Percentiles rank a stretch among this genome's conserved stretches.
Evolutionary conservation across 2,888 invertebrate species (phyloP).

Genomic region (Cybosia mesomella): DNA sequence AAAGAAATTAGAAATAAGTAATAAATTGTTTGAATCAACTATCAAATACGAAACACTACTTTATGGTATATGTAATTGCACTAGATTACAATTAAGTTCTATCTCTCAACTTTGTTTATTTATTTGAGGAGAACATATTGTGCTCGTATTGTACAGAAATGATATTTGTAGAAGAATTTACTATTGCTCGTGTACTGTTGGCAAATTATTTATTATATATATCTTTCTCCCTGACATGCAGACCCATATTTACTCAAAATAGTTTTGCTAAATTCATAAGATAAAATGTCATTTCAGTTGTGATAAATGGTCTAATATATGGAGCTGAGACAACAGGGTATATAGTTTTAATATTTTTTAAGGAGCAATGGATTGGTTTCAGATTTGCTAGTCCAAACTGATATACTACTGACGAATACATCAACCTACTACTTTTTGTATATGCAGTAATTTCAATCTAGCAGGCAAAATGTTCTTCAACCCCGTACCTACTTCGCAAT

Average conservation of each 20-base stretch:
- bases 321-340: background rate
- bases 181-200: constrained; percentile 8
- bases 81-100: background rate
- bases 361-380: background rate
- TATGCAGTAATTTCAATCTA: too few relatives aligned
- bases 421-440: too few relatives aligned
- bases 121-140: background rate
- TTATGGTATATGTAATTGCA: background rate
- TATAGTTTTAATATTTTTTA: background rate
- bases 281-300: constrained; percentile 14
- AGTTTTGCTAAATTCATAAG: constrained; percentile 2
- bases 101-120: constrained; percentile 3
- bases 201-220: background rate
- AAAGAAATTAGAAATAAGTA: background rate
- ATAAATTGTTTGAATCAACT: background rate
- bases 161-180: constrained; percentile 10
- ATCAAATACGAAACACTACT: background rate
- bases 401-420: too few relatives aligned
- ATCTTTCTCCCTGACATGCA: constrained; percentile 8
- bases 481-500: too few relatives aligned
- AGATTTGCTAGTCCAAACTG: background rate
- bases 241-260: constrained; percentile 6
- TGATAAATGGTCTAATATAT: background rate
- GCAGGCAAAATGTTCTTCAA: too few relatives aligned
- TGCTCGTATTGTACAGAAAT: background rate